A percentile compares a stretch with the other conserved stretches of the same genome.
Evolutionary conservation across 1,140 invertebrate species (phyloP).

Genomic region (Goniozus legneri): DNA sequence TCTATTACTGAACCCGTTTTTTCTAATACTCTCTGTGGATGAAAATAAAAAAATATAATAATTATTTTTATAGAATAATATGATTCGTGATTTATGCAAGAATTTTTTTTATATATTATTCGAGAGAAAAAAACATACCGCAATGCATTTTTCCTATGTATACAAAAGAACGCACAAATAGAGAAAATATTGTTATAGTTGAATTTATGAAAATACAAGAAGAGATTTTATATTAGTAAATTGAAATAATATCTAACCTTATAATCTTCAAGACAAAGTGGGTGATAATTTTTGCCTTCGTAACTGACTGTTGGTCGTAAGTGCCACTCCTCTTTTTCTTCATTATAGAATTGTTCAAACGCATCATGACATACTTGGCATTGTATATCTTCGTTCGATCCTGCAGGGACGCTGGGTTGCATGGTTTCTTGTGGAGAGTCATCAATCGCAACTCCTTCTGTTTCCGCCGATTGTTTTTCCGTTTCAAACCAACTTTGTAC

Average conservation of each 20-base stretch:
- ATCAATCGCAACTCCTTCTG: constrained; percentile 48
- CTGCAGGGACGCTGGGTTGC: constrained; percentile 63
- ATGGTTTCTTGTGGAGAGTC: constrained; percentile 53
- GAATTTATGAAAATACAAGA: constrained; percentile 8
- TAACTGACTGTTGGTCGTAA: constrained; percentile 76
- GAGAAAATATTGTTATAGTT: constrained; percentile 26
- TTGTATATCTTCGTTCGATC: constrained; percentile 58
- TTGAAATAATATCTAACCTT: constrained; percentile 58
- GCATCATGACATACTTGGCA: constrained; percentile 88
- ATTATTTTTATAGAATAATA: constrained; percentile 8
- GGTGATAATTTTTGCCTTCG: constrained; percentile 83
- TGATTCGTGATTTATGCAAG: background rate
- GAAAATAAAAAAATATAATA: no score
- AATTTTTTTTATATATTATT: constrained; percentile 8
- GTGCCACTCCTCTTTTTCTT: constrained; percentile 96
- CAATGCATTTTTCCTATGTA: constrained; percentile 47
- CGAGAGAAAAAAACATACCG: constrained; percentile 43
- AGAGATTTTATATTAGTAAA: constrained; percentile 2
- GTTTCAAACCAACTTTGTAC: constrained; percentile 87
- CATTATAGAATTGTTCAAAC: constrained; percentile 92
- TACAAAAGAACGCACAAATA: constrained; percentile 37
- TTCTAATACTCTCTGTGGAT: constrained; percentile 31
- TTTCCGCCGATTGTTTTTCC: constrained; percentile 59
- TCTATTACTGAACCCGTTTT: constrained; percentile 29
- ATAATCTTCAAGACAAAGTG: constrained; percentile 85